A percentile compares a stretch with the other conserved stretches of the same genome.
Evolutionary conservation across 1,140 invertebrate genomes (phyloP).

Genomic region (Sycophila sp.): DNA sequence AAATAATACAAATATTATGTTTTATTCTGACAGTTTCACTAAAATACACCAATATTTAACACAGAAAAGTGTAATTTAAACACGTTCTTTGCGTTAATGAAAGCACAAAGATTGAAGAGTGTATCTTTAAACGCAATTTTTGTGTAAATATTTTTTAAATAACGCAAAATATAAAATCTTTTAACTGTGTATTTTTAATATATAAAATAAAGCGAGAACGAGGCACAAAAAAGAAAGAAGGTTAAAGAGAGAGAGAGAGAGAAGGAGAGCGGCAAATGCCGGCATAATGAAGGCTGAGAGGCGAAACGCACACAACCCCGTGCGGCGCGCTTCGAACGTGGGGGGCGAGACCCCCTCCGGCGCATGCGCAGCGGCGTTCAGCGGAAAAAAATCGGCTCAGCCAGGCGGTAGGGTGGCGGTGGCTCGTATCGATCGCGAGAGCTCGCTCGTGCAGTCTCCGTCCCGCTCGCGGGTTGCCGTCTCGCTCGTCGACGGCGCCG

Average conservation of each 20-base stretch:
- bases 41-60: too few species aligned
- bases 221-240: background rate
- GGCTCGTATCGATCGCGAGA: constrained; percentile 62
- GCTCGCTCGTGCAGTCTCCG: constrained; percentile 52
- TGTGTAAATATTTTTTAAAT: too few species aligned
- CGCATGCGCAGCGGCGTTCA: constrained; percentile 57
- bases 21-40: too few species aligned
- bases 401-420: constrained; percentile 49
- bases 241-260: background rate
- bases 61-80: too few species aligned
- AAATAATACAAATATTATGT: too few species aligned
- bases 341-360: constrained; percentile 23
- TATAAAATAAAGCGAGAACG: constrained; percentile 4
- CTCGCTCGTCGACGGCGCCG: constrained; percentile 43
- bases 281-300: constrained; percentile 52
- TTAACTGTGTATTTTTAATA: too few species aligned
- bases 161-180: too few species aligned
- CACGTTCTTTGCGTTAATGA: too few species aligned
- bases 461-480: constrained; percentile 30
- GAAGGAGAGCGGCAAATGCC: constrained; percentile 42
- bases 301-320: background rate
- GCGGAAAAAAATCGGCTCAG: constrained; percentile 63
- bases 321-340: constrained; percentile 37
- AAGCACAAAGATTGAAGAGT: too few species aligned
- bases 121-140: too few species aligned